These are phyloP conservation scores for Leptopilina drosophilae DNA, from an alignment of 2,888 invertebrate species.

Conservation along the genomic window DNA sequence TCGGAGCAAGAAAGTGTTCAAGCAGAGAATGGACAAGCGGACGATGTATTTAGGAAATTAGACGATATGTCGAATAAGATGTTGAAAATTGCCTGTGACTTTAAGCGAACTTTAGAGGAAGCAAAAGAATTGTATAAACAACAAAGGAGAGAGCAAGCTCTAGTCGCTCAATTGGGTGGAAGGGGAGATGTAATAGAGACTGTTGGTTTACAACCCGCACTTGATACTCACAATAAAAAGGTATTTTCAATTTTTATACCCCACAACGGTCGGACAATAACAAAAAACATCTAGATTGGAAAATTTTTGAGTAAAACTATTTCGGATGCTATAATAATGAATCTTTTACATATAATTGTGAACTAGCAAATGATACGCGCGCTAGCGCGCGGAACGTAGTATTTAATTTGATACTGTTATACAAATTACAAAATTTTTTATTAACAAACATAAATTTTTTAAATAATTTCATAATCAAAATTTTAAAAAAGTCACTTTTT, in stretches of 20 bases:
- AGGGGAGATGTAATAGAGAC: conserved; percentile 77
- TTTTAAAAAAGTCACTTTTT: too few relatives aligned
- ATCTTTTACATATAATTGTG: too few relatives aligned
- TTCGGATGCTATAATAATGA: too few relatives aligned
- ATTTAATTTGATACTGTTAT: too few relatives aligned
- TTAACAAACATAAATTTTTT: too few relatives aligned
- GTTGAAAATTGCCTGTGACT: conserved; percentile 83
- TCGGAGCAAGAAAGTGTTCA: conserved; percentile 70
- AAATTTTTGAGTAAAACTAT: too few relatives aligned
- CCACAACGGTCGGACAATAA: too few relatives aligned
- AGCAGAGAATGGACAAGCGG: conserved; percentile 68
- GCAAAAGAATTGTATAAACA: conserved; percentile 83
- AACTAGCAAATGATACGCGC: too few relatives aligned
- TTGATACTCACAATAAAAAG: conserved; percentile 86
- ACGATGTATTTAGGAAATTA: conserved; percentile 77
- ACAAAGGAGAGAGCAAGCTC: conserved; percentile 77
- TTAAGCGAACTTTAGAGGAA: conserved; percentile 86
- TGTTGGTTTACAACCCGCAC: conserved; percentile 80
- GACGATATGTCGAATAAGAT: conserved; percentile 86
- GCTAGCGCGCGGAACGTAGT: too few relatives aligned
- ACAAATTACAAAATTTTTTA: too few relatives aligned
- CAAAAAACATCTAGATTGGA: too few relatives aligned
- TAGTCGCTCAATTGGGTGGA: conserved; percentile 77
- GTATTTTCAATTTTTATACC: conserved; percentile 73
- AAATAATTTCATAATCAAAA: too few relatives aligned